Conservation (phyloP, 2,113 vertebrate species). For the Tachysurus vachellii region DNA sequence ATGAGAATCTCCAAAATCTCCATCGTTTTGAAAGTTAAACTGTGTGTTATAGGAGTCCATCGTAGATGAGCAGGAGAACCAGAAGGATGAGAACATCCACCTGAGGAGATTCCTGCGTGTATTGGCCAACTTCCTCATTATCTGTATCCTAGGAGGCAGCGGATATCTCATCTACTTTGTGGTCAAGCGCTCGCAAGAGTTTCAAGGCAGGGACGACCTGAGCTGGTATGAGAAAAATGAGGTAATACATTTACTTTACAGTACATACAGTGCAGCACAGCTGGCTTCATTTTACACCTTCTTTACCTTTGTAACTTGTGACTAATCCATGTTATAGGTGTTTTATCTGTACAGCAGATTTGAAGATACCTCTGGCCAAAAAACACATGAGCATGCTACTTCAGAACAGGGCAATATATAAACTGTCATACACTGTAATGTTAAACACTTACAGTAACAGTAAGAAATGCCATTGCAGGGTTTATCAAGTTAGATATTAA, state of each 20-base stretch:
- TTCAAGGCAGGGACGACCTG: slow-evolving; percentile 83
- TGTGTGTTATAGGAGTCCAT: slow-evolving; percentile 87
- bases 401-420: too few species aligned
- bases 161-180: slow-evolving; percentile 99
- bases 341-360: too few species aligned
- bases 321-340: too few species aligned
- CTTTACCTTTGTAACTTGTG: background rate
- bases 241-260: slow-evolving; percentile 69
- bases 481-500: too few species aligned
- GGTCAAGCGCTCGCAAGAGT: slow-evolving; percentile 94
- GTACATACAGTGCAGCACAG: background rate
- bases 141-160: slow-evolving; percentile 92
- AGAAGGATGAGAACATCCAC: slow-evolving; percentile 96
- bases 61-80: slow-evolving; percentile 97
- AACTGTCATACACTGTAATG: too few species aligned
- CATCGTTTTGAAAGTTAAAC: background rate
- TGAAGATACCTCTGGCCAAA: too few species aligned
- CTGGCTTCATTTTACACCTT: background rate
- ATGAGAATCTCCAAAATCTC: background rate
- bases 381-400: too few species aligned
- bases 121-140: slow-evolving; percentile 89
- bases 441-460: too few species aligned
- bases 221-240: slow-evolving; percentile 99
- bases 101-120: slow-evolving; percentile 90
- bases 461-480: too few species aligned